Evolutionary conservation across 2,888 invertebrate species (phyloP).

Genomic region (Epirrita christyi): DNA sequence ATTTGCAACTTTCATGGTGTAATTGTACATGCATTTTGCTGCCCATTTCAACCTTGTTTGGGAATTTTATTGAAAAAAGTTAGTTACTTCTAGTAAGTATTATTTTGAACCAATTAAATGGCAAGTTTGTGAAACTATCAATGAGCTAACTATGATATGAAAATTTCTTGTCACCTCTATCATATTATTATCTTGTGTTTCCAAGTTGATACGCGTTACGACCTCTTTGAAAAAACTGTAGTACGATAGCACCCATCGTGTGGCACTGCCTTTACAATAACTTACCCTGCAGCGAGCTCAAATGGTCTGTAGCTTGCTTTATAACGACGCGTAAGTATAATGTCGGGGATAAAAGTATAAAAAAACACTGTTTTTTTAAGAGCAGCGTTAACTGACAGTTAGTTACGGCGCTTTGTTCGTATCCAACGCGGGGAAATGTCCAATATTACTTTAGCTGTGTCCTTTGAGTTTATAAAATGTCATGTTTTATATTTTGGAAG

Average conservation of each 20-base stretch:
- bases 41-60: no score
- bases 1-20: no score
- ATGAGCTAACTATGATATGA: no score
- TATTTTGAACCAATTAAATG: no score
- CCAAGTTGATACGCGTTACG: slow-evolving; percentile 3
- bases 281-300: slow-evolving; percentile 57
- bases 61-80: no score
- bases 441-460: slow-evolving; percentile 30
- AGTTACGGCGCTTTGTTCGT: slow-evolving; percentile 41
- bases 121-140: no score
- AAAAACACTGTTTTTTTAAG: slow-evolving; percentile 53
- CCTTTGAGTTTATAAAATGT: slow-evolving; percentile 25
- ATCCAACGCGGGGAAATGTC: slow-evolving; percentile 26
- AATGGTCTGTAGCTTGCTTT: slow-evolving; percentile 64
- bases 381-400: slow-evolving; percentile 47
- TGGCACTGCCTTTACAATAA: slow-evolving; percentile 58
- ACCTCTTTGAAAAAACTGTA: slow-evolving; percentile 9
- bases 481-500: slow-evolving; percentile 18
- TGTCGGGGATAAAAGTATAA: slow-evolving; percentile 46
- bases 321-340: slow-evolving; percentile 60
- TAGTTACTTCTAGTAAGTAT: no score
- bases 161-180: background rate
- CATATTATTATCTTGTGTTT: no score
- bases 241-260: slow-evolving; percentile 9
- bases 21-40: no score